Evolutionary conservation across 2,113 vertebrate genomes (phyloP).

Genomic region (Syngnathoides biaculeatus): DNA sequence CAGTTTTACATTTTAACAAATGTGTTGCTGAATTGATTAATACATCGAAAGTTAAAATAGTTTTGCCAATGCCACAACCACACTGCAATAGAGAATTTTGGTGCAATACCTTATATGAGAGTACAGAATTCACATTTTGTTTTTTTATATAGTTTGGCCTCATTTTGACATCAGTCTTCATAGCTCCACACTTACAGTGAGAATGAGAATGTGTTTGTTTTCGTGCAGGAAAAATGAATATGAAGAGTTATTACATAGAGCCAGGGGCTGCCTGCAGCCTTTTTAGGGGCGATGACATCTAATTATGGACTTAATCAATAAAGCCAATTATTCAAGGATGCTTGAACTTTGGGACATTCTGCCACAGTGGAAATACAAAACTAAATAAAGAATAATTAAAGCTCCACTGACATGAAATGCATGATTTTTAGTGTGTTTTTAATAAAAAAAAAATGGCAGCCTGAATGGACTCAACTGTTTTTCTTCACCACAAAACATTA

Average conservation of each 20-base stretch:
- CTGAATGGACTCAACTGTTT: no score
- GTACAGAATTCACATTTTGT: neutral
- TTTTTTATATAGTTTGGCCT: no score
- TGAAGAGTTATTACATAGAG: neutral
- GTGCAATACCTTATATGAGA: neutral
- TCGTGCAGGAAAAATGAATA: neutral
- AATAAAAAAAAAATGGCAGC: no score
- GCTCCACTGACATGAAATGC: no score
- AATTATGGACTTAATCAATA: conserved; percentile 31
- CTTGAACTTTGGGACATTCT: conserved; percentile 22
- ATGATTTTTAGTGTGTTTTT: no score
- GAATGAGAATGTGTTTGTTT: conserved; percentile 19
- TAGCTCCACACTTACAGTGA: neutral
- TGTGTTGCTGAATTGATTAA: no score
- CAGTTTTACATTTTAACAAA: no score
- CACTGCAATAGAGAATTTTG: neutral
- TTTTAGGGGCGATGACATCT: neutral
- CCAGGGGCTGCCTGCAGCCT: no score
- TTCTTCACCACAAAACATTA: no score
- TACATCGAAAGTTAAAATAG: no score
- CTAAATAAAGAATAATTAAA: no score
- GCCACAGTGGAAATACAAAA: conserved; percentile 16
- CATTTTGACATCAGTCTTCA: conserved; percentile 17
- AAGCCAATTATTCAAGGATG: conserved; percentile 15
- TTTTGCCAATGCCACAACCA: no score